Evolutionary conservation across 2,113 vertebrate genomes (phyloP).

Genomic region (Ophthalmotilapia sp.): DNA sequence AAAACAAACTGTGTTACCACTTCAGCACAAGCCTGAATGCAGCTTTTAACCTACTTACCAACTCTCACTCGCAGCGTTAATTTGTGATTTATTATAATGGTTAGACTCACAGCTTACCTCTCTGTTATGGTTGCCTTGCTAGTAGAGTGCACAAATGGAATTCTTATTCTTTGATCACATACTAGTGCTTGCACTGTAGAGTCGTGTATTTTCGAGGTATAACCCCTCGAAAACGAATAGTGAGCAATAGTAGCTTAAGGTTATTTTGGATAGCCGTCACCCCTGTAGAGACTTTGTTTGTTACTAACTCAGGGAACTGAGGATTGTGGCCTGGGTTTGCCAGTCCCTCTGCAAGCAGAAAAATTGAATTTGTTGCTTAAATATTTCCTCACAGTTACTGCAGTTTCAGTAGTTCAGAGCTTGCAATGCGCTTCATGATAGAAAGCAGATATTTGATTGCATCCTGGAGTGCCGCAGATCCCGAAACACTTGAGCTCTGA

Average conservation of each 20-base stretch:
- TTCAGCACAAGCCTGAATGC: slow-evolving; percentile 10
- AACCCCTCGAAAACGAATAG: slow-evolving; percentile 24
- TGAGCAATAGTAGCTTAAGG: slow-evolving; percentile 29
- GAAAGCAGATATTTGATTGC: neutral
- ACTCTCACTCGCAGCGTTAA: slow-evolving; percentile 26
- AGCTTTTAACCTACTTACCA: neutral
- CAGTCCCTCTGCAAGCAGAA: slow-evolving; percentile 43
- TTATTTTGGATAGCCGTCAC: slow-evolving; percentile 44
- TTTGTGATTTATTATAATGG: slow-evolving; percentile 17
- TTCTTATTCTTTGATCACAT: slow-evolving; percentile 37
- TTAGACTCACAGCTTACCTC: slow-evolving; percentile 42
- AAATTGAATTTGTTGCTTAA: slow-evolving; percentile 45
- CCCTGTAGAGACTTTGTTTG: slow-evolving; percentile 54
- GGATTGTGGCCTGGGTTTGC: slow-evolving; percentile 47
- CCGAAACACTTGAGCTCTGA: slow-evolving; percentile 2
- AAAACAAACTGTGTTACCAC: neutral
- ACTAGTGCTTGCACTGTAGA: slow-evolving; percentile 50
- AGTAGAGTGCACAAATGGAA: slow-evolving; percentile 55
- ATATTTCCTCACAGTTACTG: slow-evolving; percentile 21
- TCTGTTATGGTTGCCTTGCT: slow-evolving; percentile 52
- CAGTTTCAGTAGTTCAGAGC: neutral
- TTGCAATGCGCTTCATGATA: neutral
- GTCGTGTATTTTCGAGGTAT: slow-evolving; percentile 34
- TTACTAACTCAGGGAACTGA: slow-evolving; percentile 80
- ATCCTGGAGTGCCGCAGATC: neutral